phyloP scores from a whole-genome alignment of 2,113 vertebrate species.

The Panthera uncia region DNA sequence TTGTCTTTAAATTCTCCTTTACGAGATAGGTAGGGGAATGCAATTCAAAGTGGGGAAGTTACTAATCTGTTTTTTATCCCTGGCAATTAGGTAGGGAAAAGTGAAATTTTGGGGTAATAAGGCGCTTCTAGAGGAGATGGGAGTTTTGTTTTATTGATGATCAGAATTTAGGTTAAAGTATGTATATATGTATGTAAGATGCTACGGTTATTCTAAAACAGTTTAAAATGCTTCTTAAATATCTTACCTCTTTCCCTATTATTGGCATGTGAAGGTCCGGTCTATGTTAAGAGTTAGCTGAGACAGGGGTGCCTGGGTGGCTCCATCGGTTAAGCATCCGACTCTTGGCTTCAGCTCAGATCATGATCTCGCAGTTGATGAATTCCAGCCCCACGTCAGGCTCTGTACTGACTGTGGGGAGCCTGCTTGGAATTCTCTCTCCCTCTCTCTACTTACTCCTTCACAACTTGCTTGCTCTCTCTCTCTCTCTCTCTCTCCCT shows the following conservation, averaged over 20 bases:
- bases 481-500: too few species aligned
- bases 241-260: background rate
- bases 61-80: background rate
- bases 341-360: too few species aligned
- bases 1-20: background rate
- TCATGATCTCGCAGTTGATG: too few species aligned
- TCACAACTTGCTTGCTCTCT: too few species aligned
- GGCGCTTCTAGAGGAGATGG: background rate
- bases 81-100: background rate
- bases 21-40: background rate
- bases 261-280: background rate
- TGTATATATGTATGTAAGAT: background rate
- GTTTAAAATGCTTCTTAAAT: background rate
- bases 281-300: background rate
- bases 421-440: too few species aligned
- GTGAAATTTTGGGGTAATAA: background rate
- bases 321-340: too few species aligned
- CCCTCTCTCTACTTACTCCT: too few species aligned
- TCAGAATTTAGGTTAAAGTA: background rate
- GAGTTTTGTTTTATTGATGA: background rate
- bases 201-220: background rate
- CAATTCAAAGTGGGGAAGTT: background rate
- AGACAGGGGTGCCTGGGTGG: background rate
- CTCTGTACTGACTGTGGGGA: too few species aligned
- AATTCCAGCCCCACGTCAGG: too few species aligned